A percentile compares a stretch with the other conserved stretches of the same genome.
phyloP scores from a whole-genome alignment of 2,888 invertebrate genomes.

The Ectobius pallidus region DNA sequence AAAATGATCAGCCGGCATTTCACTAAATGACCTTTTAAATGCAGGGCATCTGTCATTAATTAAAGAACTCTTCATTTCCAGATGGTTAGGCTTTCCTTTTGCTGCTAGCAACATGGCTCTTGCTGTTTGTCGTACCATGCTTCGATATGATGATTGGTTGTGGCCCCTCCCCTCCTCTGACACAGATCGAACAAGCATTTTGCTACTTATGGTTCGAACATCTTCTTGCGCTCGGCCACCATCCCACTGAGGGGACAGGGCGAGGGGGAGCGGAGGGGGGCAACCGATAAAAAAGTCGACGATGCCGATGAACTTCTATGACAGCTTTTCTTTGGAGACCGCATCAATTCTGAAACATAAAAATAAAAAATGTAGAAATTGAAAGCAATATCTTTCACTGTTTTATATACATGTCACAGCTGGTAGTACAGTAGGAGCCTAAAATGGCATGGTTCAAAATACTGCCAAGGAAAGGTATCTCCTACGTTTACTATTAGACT shows the following conservation, averaged over 20 bases:
- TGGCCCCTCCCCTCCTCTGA: conserved; percentile 35
- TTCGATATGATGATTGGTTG: neutral
- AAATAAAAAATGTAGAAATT: too few relatives aligned
- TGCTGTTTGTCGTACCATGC: conserved; percentile 3
- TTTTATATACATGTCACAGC: too few relatives aligned
- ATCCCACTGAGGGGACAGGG: conserved; percentile 63
- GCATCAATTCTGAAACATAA: conserved; percentile 59
- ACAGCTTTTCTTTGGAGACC: conserved; percentile 58
- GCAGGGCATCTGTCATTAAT: neutral
- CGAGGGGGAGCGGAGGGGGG: conserved; percentile 47
- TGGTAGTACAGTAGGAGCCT: too few relatives aligned
- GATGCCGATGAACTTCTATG: conserved; percentile 47
- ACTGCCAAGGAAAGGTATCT: too few relatives aligned
- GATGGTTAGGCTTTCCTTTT: neutral
- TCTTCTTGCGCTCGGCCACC: conserved; percentile 75
- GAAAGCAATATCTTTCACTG: too few relatives aligned
- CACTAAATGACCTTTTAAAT: neutral
- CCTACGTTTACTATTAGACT: too few relatives aligned
- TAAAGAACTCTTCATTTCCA: neutral
- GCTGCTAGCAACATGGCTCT: conserved; percentile 13
- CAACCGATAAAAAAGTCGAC: conserved; percentile 41
- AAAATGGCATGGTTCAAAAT: too few relatives aligned
- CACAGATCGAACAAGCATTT: neutral
- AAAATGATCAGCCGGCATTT: neutral
- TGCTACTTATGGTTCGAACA: conserved; percentile 60